These are phyloP conservation scores for Gyps fulvus DNA, from an alignment of 2,113 vertebrate species.

Conservation along the genomic window DNA sequence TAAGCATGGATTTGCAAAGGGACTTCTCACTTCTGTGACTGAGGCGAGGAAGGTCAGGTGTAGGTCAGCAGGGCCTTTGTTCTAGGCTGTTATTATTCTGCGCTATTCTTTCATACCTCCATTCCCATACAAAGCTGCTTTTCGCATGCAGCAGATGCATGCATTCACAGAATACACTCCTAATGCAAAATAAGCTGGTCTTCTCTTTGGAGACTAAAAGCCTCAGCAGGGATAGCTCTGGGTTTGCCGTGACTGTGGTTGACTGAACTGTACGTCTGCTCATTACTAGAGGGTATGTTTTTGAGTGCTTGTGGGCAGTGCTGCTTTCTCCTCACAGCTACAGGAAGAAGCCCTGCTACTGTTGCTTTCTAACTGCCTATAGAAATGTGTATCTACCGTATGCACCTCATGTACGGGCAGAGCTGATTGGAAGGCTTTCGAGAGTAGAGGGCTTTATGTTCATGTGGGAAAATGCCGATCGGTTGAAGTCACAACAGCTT, in stretches of 20 bases:
- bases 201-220: background rate
- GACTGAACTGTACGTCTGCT: background rate
- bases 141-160: background rate
- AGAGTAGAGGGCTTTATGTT: background rate
- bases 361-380: background rate
- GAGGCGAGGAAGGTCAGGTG: background rate
- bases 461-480: background rate
- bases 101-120: background rate
- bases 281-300: background rate
- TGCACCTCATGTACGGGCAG: background rate
- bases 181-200: background rate
- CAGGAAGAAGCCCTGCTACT: background rate
- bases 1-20: background rate
- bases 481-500: background rate
- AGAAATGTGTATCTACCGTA: background rate
- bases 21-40: background rate
- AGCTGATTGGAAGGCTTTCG: background rate
- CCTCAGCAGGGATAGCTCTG: background rate
- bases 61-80: background rate
- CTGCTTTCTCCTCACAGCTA: background rate
- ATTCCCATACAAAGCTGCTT: background rate
- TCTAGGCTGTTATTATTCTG: background rate
- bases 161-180: background rate
- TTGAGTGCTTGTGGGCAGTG: background rate
- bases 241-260: background rate